Evolutionary conservation across 2,888 invertebrate species (phyloP).

Genomic region (Rhimphoctona megacephalus): DNA sequence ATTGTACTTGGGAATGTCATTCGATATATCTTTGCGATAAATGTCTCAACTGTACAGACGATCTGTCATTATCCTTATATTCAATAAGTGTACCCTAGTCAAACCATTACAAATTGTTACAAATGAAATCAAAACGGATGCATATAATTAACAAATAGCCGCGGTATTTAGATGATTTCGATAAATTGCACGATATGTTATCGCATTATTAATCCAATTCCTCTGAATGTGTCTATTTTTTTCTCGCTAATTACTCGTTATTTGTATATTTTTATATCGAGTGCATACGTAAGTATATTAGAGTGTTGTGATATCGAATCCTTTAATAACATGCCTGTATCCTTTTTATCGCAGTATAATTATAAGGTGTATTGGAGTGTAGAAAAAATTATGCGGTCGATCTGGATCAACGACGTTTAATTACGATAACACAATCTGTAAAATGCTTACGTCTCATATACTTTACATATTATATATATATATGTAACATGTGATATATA

Average conservation of each 20-base stretch:
- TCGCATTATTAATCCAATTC: conserved; percentile 20
- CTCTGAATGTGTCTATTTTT: background rate
- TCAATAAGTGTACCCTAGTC: background rate
- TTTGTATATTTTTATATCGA: background rate
- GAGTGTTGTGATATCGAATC: background rate
- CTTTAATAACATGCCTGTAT: background rate
- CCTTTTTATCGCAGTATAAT: conserved; percentile 37
- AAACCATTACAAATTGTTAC: background rate
- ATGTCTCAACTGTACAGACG: background rate
- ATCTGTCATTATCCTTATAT: background rate
- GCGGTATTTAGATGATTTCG: background rate
- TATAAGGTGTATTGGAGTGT: conserved; percentile 16
- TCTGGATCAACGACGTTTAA: conserved; percentile 52
- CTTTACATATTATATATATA: background rate
- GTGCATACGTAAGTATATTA: background rate
- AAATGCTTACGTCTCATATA: background rate
- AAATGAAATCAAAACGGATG: background rate
- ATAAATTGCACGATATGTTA: background rate
- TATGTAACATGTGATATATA: background rate
- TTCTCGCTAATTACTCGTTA: conserved; percentile 7
- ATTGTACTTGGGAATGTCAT: background rate
- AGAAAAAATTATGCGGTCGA: conserved; percentile 17
- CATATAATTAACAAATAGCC: background rate
- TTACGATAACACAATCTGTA: conserved; percentile 51
- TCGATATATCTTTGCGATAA: background rate